These are phyloP conservation scores for Drosophila niveifrons DNA, from an alignment of 2,888 invertebrate species.

Conservation along the genomic window DNA sequence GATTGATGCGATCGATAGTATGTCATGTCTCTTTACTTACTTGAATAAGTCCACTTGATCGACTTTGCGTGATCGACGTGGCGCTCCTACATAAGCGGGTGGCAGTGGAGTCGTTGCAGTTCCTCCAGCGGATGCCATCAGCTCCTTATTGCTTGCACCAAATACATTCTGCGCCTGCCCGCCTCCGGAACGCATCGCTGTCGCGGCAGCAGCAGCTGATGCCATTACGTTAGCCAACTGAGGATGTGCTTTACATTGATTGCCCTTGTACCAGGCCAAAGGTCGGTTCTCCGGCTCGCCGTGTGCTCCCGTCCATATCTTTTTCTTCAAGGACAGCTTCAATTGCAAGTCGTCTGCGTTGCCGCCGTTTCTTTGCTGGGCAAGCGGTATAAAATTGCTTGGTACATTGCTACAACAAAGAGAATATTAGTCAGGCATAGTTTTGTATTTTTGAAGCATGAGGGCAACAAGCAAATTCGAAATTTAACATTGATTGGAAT, in stretches of 20 bases:
- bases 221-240: slow-evolving; percentile 44
- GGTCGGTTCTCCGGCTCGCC: slow-evolving; percentile 84
- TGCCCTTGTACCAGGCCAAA: slow-evolving; percentile 89
- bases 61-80: slow-evolving; percentile 57
- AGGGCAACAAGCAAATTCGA: too few relatives aligned
- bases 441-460: not conserved
- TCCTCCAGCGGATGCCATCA: not conserved
- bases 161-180: slow-evolving; percentile 28
- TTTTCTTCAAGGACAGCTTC: slow-evolving; percentile 89
- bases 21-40: slow-evolving; percentile 42
- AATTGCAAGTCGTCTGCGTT: slow-evolving; percentile 86
- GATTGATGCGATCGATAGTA: too few relatives aligned
- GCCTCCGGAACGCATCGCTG: slow-evolving; percentile 84
- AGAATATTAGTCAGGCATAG: not conserved
- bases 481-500: too few relatives aligned
- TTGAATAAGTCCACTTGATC: slow-evolving; percentile 69
- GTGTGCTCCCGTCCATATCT: slow-evolving; percentile 90
- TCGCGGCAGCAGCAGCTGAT: slow-evolving; percentile 80
- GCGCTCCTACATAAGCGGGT: slow-evolving; percentile 46
- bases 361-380: slow-evolving; percentile 41
- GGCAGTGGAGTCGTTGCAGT: slow-evolving; percentile 27
- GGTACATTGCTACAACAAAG: slow-evolving; percentile 44
- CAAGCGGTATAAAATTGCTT: slow-evolving; percentile 56
- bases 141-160: slow-evolving; percentile 12
- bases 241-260: slow-evolving; percentile 37